phyloP scores from a whole-genome alignment of 2,888 invertebrate genomes.

The Eupsilia transversa region DNA sequence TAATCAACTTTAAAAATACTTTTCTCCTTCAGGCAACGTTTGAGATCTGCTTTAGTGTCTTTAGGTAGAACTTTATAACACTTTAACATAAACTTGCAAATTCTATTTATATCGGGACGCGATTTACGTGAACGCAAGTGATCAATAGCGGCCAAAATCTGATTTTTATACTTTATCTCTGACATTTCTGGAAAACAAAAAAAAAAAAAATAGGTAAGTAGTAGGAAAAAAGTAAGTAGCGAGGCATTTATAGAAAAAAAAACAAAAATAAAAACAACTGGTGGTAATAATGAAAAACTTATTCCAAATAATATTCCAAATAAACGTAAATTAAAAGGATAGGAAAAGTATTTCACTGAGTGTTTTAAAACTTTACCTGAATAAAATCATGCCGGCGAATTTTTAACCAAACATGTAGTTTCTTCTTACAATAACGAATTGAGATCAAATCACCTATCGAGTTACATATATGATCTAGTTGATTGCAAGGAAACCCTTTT shows the following conservation, averaged over 20 bases:
- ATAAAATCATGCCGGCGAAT: constrained; percentile 86
- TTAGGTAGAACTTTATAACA: constrained; percentile 93
- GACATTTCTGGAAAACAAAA: constrained; percentile 87
- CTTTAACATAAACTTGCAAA: constrained; percentile 95
- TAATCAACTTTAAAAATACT: constrained; percentile 95
- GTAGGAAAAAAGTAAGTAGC: constrained; percentile 3
- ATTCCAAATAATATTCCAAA: constrained; percentile 27
- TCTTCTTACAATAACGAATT: constrained; percentile 9
- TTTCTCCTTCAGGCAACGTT: constrained; percentile 93
- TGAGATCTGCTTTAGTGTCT: constrained; percentile 93
- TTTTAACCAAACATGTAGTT: constrained; percentile 70
- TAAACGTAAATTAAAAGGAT: neutral
- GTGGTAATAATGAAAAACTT: constrained; percentile 15
- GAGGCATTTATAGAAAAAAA: constrained; percentile 20
- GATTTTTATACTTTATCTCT: constrained; percentile 93
- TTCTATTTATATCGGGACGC: constrained; percentile 95
- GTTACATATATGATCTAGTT: neutral
- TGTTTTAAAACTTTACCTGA: constrained; percentile 77
- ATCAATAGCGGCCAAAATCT: constrained; percentile 96
- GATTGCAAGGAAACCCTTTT: constrained; percentile 18
- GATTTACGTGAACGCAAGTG: constrained; percentile 95
- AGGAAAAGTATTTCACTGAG: neutral
- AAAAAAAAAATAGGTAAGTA: constrained; percentile 46
- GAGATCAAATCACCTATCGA: neutral
- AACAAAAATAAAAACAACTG: constrained; percentile 43